These are phyloP conservation scores for Apis cerana DNA, from an alignment of 1,140 invertebrate genomes.

Conservation along the genomic window DNA sequence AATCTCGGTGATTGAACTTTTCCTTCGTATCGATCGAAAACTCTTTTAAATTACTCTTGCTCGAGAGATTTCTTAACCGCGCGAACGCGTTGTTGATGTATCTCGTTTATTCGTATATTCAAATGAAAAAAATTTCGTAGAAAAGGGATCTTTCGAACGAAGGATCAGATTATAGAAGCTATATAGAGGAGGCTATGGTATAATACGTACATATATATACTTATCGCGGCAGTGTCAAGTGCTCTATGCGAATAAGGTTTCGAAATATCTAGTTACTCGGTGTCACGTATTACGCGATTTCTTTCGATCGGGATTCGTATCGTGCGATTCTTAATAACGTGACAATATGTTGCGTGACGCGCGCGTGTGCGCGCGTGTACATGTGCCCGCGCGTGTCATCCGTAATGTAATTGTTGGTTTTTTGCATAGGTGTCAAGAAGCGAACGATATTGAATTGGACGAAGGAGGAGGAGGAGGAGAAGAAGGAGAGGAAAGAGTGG, in stretches of 20 bases:
- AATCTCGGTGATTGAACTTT: slow-evolving; percentile 26
- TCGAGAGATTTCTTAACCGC: too few relatives aligned
- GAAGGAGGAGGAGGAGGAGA: neutral
- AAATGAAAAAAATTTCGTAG: too few relatives aligned
- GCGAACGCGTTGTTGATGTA: too few relatives aligned
- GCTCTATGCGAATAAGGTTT: neutral
- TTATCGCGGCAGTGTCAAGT: slow-evolving; percentile 1
- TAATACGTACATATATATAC: too few relatives aligned
- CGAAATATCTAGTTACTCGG: slow-evolving; percentile 23
- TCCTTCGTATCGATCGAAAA: slow-evolving; percentile 9
- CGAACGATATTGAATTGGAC: neutral
- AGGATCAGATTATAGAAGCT: too few relatives aligned
- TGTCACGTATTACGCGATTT: neutral
- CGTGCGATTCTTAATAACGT: neutral
- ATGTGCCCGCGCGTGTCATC: too few relatives aligned
- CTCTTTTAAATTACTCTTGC: neutral
- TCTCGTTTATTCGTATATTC: too few relatives aligned
- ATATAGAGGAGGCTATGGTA: too few relatives aligned
- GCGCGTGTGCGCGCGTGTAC: neutral
- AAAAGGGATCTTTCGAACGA: too few relatives aligned
- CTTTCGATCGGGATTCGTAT: neutral
- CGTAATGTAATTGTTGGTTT: neutral
- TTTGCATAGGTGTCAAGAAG: slow-evolving; percentile 20
- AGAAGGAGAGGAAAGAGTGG: neutral
- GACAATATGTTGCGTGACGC: neutral